Base-by-base conservation (phyloP, 2,113 vertebrate species). In the Phoenicopterus ruber region DNA sequence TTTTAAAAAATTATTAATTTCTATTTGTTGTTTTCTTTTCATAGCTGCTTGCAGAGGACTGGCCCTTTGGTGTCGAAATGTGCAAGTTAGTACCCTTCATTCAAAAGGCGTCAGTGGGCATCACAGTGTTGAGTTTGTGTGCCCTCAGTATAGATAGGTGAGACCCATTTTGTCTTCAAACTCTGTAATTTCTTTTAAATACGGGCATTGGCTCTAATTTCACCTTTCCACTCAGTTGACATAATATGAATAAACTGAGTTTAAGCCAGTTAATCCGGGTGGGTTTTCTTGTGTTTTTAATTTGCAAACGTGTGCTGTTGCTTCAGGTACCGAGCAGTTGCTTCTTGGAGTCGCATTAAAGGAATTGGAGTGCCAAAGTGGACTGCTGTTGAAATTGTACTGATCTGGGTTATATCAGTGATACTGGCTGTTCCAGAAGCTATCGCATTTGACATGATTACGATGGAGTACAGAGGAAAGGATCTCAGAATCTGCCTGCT, bases 71-170 rank as follows among this genome's bases (percentile, higher is more conserved):
- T 88, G 98, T 98, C 0, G 98, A 97, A 93, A 93, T 99, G 98
- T 99, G 99, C 97, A 99, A 99, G 98, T 97, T 99, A 42, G 98
- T 99, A 44, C 99, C 99, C 62, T 99, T 99, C 97, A 98, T 99
- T 92, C 99, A 99, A 96, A 99, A 99, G 94, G 98, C 98, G 12
- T 99, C 99, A 0, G 99, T 99, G 85, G 99, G 99, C 62, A 99
- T 99, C 96, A 99, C 99, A 6, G 99, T 99, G 92, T 77, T 99
- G 94, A 99, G 99, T 91, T 98, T 99, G 34, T 99, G 99, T 82
- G 99, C 99, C 54, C 97, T 99, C 90, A 99, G 99, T 93, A 99
- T 99, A 95, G 99, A 99, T 96, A 99, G 99, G 99, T 99, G 96
- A 98, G 97, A 88, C 34, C 2, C 14, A 13, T 28, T 82, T 90